Percentiles rank a stretch among this genome's conserved stretches.
phyloP scores from a whole-genome alignment of 2,888 invertebrate species.

The Hylaea fasciaria region DNA sequence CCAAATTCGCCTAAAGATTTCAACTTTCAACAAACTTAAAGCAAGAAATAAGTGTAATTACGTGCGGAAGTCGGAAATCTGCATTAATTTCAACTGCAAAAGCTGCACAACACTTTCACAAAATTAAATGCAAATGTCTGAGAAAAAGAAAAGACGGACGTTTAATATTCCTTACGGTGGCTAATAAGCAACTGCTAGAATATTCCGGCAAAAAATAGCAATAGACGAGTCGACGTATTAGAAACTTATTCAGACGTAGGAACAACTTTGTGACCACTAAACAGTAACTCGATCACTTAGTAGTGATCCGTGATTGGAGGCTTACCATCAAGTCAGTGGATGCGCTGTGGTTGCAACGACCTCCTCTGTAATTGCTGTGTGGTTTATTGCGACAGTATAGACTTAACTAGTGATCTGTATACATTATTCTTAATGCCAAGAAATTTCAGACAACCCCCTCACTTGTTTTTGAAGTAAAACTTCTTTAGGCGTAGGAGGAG shows the following conservation, averaged over 20 bases:
- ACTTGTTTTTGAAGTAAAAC: too few relatives aligned
- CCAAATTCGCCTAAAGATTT: neutral
- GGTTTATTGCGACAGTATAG: too few relatives aligned
- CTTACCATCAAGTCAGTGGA: too few relatives aligned
- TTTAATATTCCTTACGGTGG: conserved; percentile 9
- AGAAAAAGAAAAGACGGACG: conserved; percentile 3
- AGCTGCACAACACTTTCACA: conserved; percentile 1
- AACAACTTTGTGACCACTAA: too few relatives aligned
- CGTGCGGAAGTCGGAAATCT: neutral
- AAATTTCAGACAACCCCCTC: too few relatives aligned
- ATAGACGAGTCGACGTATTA: conserved; percentile 32
- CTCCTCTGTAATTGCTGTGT: too few relatives aligned
- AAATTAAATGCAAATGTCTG: conserved; percentile 13
- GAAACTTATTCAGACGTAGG: neutral
- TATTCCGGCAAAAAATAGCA: conserved; percentile 12
- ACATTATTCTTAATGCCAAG: too few relatives aligned
- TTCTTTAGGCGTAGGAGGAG: too few relatives aligned
- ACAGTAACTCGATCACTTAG: too few relatives aligned
- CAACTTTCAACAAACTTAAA: conserved; percentile 6
- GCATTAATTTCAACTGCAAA: conserved; percentile 1
- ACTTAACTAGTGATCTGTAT: too few relatives aligned
- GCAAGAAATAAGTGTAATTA: conserved; percentile 8
- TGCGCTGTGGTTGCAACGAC: too few relatives aligned
- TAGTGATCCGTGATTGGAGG: too few relatives aligned
- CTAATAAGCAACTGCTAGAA: neutral